Conservation (phyloP, 2,888 invertebrate genomes). For the Sinotaia quadrata region DNA sequence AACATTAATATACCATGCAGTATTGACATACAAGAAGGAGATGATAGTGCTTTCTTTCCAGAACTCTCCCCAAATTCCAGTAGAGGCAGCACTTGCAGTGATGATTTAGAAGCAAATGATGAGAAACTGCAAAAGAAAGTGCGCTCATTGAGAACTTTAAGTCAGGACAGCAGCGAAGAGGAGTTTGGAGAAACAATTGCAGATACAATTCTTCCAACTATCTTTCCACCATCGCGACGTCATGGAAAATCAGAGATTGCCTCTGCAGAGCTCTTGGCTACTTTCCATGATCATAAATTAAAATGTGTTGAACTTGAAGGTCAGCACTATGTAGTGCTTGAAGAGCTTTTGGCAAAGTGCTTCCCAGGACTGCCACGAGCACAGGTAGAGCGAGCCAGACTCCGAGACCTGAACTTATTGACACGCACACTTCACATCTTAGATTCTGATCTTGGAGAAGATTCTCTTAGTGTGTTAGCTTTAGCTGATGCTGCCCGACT, state of each 20-base stretch:
- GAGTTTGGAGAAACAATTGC: constrained; percentile 5
- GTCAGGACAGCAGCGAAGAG: not conserved
- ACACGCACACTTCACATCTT: constrained; percentile 12
- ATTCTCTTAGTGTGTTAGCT: constrained; percentile 8
- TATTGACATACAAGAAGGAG: too few relatives aligned
- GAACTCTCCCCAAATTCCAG: constrained; percentile 10
- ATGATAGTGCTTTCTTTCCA: constrained; percentile 15
- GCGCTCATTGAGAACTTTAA: not conserved
- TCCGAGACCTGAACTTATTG: constrained; percentile 19
- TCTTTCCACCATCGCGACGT: constrained; percentile 12
- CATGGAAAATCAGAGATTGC: not conserved
- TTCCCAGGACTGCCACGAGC: constrained; percentile 18
- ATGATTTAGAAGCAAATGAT: not conserved
- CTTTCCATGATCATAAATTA: constrained; percentile 20
- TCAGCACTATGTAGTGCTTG: constrained; percentile 17
- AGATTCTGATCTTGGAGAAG: constrained; percentile 1
- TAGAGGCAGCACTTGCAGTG: not conserved
- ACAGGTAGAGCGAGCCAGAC: constrained; percentile 7
- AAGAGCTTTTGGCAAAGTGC: constrained; percentile 22
- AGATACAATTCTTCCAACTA: constrained; percentile 19
- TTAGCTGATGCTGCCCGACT: constrained; percentile 13
- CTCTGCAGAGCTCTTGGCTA: constrained; percentile 4
- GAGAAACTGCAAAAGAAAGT: not conserved
- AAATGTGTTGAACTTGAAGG: constrained; percentile 17
- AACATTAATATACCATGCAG: too few relatives aligned